Base-by-base conservation (phyloP, 2,888 invertebrate genomes). In the Coremacera marginata region DNA sequence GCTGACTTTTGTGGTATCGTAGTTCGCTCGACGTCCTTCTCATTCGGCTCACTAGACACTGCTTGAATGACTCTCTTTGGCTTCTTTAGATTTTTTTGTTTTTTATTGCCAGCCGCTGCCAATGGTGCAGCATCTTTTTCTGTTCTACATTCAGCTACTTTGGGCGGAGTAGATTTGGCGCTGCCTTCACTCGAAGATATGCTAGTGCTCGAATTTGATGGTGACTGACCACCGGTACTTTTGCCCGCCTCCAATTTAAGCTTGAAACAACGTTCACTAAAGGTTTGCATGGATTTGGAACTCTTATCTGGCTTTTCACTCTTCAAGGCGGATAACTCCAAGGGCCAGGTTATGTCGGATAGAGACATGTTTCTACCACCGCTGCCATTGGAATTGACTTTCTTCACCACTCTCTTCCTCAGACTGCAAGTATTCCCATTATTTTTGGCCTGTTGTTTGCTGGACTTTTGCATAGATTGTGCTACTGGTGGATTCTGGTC, bases 111-210 rank as follows among this genome's bases (percentile, higher is more conserved):
- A 75, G 31, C 5, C 55, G 78, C 16, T 71, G 67, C 0, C 22
- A 22, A 14, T 7, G 9, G 14, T 9, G 44, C 11, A 51, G 11
- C 37, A 31, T 72, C 71, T 1, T 19, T 22, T 19, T 75, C 75
- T 79, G 65, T 52, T 68, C 52, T 14, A 77, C 72, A 81, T 70
- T 82, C 77, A 25, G 52, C 14, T 55, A 67, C 27, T 19, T 77
- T 78, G 19, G 70, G 70, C 16, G 70, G 51, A 16, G 49, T 67
- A 67, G 73, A 75, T 60, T 57, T 78, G 70, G 72, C 80, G 74
- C 81, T 79, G 68, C 80, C 76, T 55, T 76, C 78, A 51, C 80
- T 78, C 34, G 81, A 79, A 0, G 77, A 78, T 9, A 78, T 77
- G 11, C 70, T 34, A 19, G 76, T 76, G 19, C 73, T 73, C 5